phyloP scores from a whole-genome alignment of 2,888 invertebrate species.

The Xanthia togata region DNA sequence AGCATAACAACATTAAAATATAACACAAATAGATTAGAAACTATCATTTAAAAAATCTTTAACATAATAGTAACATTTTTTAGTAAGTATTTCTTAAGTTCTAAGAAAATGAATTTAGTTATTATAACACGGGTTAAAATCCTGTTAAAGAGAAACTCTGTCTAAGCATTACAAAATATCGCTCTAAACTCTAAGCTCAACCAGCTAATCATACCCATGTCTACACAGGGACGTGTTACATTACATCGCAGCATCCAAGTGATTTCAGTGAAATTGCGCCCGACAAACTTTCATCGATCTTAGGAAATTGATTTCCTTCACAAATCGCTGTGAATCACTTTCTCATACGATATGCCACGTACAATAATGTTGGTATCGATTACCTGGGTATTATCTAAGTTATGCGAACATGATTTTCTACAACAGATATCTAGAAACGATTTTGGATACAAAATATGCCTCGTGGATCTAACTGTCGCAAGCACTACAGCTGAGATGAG shows the following conservation, averaged over 20 bases:
- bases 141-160: slow-evolving; percentile 15
- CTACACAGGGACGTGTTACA: slow-evolving; percentile 50
- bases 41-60: no score
- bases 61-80: no score
- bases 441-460: no score
- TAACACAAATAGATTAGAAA: no score
- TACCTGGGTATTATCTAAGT: slow-evolving; percentile 39
- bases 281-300: slow-evolving; percentile 71
- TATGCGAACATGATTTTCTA: slow-evolving; percentile 15
- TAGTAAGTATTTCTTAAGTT: no score
- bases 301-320: slow-evolving; percentile 73
- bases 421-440: background rate
- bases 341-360: slow-evolving; percentile 62
- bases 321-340: slow-evolving; percentile 71
- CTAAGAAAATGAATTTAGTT: background rate
- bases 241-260: slow-evolving; percentile 34
- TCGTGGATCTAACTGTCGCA: no score
- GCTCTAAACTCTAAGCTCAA: background rate
- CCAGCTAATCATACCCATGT: slow-evolving; percentile 37
- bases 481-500: no score
- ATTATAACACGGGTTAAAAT: background rate
- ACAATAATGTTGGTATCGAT: slow-evolving; percentile 50
- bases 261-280: slow-evolving; percentile 54
- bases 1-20: no score
- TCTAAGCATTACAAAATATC: slow-evolving; percentile 10